phyloP scores from a whole-genome alignment of 2,888 invertebrate species.

The Eristalis arbustorum region DNA sequence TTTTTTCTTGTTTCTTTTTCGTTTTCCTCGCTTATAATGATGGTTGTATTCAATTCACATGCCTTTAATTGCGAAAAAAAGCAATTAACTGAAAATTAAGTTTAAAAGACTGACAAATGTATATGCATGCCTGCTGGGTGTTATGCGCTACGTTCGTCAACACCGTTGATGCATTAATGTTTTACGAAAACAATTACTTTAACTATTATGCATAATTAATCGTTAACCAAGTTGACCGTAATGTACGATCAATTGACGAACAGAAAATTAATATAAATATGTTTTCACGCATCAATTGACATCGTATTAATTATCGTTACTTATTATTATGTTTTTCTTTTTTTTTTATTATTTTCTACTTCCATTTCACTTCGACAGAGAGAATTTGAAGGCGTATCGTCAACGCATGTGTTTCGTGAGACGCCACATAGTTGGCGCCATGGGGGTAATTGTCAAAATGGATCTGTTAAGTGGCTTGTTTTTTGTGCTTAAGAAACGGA shows the following conservation, averaged over 20 bases:
- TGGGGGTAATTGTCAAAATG: background rate
- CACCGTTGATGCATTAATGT: background rate
- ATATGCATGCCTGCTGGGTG: background rate
- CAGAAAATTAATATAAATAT: conserved; percentile 59
- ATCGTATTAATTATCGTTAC: conserved; percentile 65
- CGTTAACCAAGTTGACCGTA: conserved; percentile 15
- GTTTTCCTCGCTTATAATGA: background rate
- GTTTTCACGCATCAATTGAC: conserved; percentile 60
- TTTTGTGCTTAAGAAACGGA: background rate
- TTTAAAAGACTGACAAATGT: background rate
- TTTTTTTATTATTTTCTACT: background rate
- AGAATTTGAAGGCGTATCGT: background rate
- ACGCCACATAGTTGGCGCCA: background rate
- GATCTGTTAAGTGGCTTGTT: background rate
- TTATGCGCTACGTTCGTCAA: background rate
- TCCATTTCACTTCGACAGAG: background rate
- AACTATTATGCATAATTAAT: conserved; percentile 8
- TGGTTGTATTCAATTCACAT: background rate
- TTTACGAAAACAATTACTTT: conserved; percentile 8
- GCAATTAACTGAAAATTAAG: conserved; percentile 1
- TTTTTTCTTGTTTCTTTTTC: background rate
- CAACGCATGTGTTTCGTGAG: background rate
- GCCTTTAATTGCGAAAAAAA: background rate
- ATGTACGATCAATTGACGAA: conserved; percentile 28
- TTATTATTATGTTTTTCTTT: background rate